phyloP scores from a whole-genome alignment of 2,888 invertebrate species.

The Emmelina monodactyla region DNA sequence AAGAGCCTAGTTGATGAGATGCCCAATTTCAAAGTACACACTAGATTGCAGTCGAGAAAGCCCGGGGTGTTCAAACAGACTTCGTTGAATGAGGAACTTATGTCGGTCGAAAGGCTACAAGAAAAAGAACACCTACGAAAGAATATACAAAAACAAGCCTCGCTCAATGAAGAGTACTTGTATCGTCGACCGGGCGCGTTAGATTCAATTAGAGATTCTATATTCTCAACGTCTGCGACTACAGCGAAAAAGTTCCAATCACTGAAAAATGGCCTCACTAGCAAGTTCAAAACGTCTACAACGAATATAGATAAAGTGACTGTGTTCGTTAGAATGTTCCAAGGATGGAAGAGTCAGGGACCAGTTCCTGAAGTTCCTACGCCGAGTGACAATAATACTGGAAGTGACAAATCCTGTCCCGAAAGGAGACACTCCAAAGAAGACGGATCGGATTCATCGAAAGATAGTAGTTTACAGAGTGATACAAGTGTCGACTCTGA shows the following conservation, averaged over 20 bases:
- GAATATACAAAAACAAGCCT: conserved; percentile 89
- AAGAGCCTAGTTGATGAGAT: conserved; percentile 69
- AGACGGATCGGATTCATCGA: conserved; percentile 88
- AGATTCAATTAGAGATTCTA: conserved; percentile 75
- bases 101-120: conserved; percentile 83
- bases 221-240: conserved; percentile 74
- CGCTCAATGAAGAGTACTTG: conserved; percentile 86
- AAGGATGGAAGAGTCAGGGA: conserved; percentile 77
- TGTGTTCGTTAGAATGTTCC: conserved; percentile 84
- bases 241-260: conserved; percentile 80
- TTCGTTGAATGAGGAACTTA: conserved; percentile 87
- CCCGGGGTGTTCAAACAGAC: conserved; percentile 80
- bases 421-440: conserved; percentile 84
- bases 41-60: conserved; percentile 50
- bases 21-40: conserved; percentile 70
- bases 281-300: conserved; percentile 82
- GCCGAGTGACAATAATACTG: conserved; percentile 50
- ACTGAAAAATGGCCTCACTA: conserved; percentile 82
- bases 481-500: conserved; percentile 95
- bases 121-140: conserved; percentile 84
- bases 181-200: conserved; percentile 71
- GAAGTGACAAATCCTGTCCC: conserved; percentile 45
- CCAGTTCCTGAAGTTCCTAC: conserved; percentile 52
- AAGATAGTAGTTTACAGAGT: conserved; percentile 89
- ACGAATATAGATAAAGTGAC: conserved; percentile 86